phyloP scores from a whole-genome alignment of 1,140 invertebrate species.

The Reticulitermes speratus region DNA sequence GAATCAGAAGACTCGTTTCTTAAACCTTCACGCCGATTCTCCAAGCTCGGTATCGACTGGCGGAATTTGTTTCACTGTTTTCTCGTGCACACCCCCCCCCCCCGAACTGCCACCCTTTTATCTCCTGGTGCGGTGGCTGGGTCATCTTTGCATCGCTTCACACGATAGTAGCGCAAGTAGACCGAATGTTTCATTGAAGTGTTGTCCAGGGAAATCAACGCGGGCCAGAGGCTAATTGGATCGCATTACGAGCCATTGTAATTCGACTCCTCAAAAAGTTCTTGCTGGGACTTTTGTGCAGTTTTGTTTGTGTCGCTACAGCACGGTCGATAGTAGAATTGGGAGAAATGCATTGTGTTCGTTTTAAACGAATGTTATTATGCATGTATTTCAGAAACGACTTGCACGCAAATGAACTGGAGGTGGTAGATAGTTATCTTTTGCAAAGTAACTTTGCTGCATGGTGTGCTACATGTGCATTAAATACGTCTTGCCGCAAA shows the following conservation, averaged over 20 bases:
- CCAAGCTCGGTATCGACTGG: neutral
- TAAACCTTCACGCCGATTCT: neutral
- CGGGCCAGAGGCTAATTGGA: slow-evolving; percentile 4
- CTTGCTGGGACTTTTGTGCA: neutral
- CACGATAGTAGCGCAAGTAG: neutral
- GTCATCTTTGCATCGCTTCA: neutral
- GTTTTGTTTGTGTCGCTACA: neutral
- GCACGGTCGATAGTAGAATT: no score
- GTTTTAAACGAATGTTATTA: no score
- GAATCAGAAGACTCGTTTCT: neutral
- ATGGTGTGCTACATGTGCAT: no score
- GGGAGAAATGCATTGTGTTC: no score
- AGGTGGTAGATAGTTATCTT: no score
- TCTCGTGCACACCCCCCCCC: neutral
- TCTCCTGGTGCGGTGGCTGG: neutral
- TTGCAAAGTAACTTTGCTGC: no score
- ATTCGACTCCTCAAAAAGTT: neutral
- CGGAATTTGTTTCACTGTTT: neutral
- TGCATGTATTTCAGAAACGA: no score
- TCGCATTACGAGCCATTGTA: neutral
- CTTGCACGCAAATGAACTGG: no score
- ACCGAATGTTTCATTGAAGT: neutral
- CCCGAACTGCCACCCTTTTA: neutral
- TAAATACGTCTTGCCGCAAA: no score
- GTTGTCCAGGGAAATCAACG: slow-evolving; percentile 8